Evolutionary conservation across 2,797 vertebrate species (phyloP), one percentile per base, ranked within the genome.

Genomic region (Melanogrammus aeglefinus): DNA sequence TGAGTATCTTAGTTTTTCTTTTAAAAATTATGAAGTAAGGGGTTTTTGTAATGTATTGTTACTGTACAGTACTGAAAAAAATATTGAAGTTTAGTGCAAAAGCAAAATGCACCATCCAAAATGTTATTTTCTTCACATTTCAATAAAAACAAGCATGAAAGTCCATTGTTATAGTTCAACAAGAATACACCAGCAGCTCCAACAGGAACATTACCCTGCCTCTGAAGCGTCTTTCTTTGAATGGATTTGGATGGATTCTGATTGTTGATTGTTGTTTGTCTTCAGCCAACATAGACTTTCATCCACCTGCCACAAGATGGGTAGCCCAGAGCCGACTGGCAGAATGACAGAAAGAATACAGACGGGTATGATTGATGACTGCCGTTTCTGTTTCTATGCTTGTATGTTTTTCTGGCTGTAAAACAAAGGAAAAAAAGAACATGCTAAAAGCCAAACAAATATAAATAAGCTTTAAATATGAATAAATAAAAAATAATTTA

Each of bases 271-370:
- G 83, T 27, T 13, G 85, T 88, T 77, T 84, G 79, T 77, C 86
- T 73, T 21, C 69, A 86, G 80, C 80, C 83, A 87, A 83, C 85
- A 87, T 88, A 82, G 85, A 87, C 78, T 29, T 88, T 86, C 81
- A 81, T 63, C 51, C 75, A 76, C 51, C 47, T 76, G 86, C 78
- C 86, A 83, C 79, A 72, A 75, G 75, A 83, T 85, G 77, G 80
- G 85, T 85, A 85, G 16, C 79, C 81, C 81, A 83, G 83, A 78
- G 77, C 73, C 78, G 72, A 80, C 79, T 57, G 21, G 83, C 81
- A 80, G 77, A 87, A 73, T 72, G 38, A 84, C 71, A 73, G 75
- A 13, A 39, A 44, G 39, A 47, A 41, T 33, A 13, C 74, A 78
- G 77, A 83, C 51, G 74, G 76, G 76, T 86, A 29, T 70, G 69